Conservation (phyloP, 2,113 vertebrate species). For the Sula dactylatra region DNA sequence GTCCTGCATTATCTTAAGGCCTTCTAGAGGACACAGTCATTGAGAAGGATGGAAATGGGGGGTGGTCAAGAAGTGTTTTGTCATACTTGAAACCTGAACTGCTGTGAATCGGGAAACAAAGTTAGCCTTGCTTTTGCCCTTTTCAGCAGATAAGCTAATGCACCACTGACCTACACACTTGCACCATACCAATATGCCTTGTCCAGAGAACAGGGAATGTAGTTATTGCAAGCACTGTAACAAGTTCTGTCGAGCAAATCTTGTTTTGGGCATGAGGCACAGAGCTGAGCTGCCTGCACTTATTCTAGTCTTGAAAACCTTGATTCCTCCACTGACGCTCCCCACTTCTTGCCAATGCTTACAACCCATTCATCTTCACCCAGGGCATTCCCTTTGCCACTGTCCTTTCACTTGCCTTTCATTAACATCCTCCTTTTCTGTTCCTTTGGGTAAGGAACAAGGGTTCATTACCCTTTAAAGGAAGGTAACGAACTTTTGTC, state of each 20-base stretch:
- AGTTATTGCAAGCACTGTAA: not conserved
- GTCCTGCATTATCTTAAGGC: not conserved
- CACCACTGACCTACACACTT: not conserved
- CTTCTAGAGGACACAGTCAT: not conserved
- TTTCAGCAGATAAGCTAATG: not conserved
- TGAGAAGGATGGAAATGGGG: not conserved
- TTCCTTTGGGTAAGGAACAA: not conserved
- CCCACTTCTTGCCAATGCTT: not conserved
- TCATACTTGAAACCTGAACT: not conserved
- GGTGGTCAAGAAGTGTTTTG: not conserved
- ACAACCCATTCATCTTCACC: not conserved
- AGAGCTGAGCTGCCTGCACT: not conserved
- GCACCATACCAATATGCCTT: not conserved
- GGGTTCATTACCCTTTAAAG: not conserved
- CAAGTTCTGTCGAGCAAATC: not conserved
- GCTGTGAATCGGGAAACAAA: not conserved
- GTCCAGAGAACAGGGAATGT: not conserved
- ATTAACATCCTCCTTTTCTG: not conserved
- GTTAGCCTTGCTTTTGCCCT: not conserved
- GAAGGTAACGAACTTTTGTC: not conserved
- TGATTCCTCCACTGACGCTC: not conserved
- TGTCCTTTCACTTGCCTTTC: not conserved
- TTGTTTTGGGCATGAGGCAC: not conserved
- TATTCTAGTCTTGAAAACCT: not conserved
- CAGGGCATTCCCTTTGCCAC: not conserved